Evolutionary conservation across 2,113 vertebrate genomes (phyloP), one percentile per base, ranked within the genome.

Genomic region (Globicephala melas): DNA sequence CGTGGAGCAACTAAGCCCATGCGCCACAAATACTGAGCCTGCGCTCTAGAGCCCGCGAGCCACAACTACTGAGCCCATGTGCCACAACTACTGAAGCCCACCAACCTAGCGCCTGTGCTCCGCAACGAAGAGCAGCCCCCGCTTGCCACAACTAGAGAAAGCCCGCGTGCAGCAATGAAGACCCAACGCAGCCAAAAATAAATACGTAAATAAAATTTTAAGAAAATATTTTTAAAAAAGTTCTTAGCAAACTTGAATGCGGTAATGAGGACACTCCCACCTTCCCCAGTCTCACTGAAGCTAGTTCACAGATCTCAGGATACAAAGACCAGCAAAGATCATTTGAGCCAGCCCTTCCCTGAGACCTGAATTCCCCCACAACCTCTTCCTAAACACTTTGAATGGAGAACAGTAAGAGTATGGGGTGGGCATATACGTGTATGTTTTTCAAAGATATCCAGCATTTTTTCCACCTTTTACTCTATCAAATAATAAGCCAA

Each of bases 401-500:
- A 9, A 25, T 5, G 14, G 31, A 96, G 73, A 55, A 65, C 18
- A 38, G 36, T 6, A 33, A 33, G 18, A 60, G 28, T 11, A 21
- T 4, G 41, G 14, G 18, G 44, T n/a, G 2, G 58, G 33, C 11
- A 67, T 4, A n/a, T 18, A 41, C 0, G 1, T 33, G 26, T 3
- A 10, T 31, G 28, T 4, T 92, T 67, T 58, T 36, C 84, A 85
- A 80, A 47, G 36, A 44, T 31, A 88, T 33, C 44, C 63, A 53
- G 28, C 38, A 96, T 90, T 47, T 79, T 70, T 60, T 3, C 28
- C 26, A 86, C 20, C 28, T 92, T 74, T 85, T 38, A 63, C 70
- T 55, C n/a, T 63, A 36, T 81, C 17, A 68, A 67, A 58, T 44
- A 87, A 91, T 63, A 82, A 71, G 20, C 25, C 70, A 95, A 87